These are phyloP conservation scores for Catagonus wagneri DNA, from an alignment of 2,113 vertebrate species.

Conservation along the genomic window DNA sequence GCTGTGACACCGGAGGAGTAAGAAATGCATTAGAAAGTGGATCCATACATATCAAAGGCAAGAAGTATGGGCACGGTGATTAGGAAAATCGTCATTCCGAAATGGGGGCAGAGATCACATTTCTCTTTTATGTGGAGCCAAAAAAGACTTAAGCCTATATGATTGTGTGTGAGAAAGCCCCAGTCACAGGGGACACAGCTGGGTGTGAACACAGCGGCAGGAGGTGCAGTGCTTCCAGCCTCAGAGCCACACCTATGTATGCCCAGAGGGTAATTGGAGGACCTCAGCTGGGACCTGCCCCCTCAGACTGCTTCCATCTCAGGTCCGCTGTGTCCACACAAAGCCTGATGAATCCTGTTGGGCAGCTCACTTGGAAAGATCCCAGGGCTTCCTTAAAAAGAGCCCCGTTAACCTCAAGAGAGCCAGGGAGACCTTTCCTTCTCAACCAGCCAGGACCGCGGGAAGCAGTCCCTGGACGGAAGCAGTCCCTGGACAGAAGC, in stretches of 20 bases:
- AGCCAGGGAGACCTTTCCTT: neutral
- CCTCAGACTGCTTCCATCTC: neutral
- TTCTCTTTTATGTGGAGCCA: conserved; percentile 69
- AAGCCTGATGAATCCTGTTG: neutral
- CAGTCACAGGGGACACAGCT: neutral
- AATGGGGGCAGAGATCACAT: neutral
- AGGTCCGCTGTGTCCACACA: neutral
- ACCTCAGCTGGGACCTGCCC: neutral
- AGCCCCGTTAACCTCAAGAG: neutral
- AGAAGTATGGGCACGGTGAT: neutral
- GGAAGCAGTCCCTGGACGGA: no score
- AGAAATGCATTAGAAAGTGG: conserved; percentile 29
- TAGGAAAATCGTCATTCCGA: conserved; percentile 54
- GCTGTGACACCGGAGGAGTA: neutral
- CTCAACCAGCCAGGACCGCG: no score
- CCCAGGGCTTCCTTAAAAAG: neutral
- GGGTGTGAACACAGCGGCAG: neutral
- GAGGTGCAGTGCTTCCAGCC: neutral
- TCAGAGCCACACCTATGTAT: neutral
- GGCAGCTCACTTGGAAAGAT: neutral
- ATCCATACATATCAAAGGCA: conserved; percentile 41
- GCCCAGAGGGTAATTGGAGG: neutral
- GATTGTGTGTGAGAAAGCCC: conserved; percentile 47
- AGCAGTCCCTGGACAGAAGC: no score
- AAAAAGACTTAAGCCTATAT: conserved; percentile 3